Evolutionary conservation across 2,113 vertebrate genomes (phyloP), one percentile per base, ranked within the genome.

Genomic region (Myiopsitta monachus): DNA sequence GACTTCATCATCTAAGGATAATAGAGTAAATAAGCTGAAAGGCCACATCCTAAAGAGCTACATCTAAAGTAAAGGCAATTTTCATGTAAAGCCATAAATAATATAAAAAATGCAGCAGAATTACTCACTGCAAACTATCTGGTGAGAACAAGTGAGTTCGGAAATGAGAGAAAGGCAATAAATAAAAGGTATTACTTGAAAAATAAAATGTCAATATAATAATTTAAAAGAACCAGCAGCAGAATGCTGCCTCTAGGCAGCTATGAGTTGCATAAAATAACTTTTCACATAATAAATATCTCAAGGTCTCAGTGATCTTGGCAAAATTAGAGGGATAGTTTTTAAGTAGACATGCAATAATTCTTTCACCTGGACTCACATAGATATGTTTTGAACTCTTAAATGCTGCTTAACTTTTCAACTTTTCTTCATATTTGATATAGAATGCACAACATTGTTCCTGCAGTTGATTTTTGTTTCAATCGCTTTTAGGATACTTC

Each of bases 131-230:
- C 43, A 94, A 70, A 78, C 17, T 72, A 26, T 31, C 36, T 68
- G 43, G 27, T 80, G 69, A 88, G 26, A 87, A 26, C 3, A 11
- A 80, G 26, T 19, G 55, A 67, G 28, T 33, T 83, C 38, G 43
- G 24, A 86, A 88, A 80, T 82, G 62, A 83, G 46, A 83, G 27
- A 57, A 87, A 92, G 61, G 69, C 30, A 94, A 72, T 62, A 91
- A 90, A 90, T 78, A 31, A 85, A 28, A 49, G 43, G 36, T 41
- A 88, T 36, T 78, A 78, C 69, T 61, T 81, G 73, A 81, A 95
- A 97, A 96, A 79, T 74, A 81, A 92, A 96, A 94, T 93, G 86
- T 87, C 92, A 93, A 55, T 55, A 64, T 28, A 93, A 80, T 68
- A 83, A 92, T 66, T 83, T 79, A 81, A 81, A 92, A 83, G 88